Evolutionary conservation across 2,888 invertebrate genomes (phyloP).

Genomic region (Archips xylosteana): DNA sequence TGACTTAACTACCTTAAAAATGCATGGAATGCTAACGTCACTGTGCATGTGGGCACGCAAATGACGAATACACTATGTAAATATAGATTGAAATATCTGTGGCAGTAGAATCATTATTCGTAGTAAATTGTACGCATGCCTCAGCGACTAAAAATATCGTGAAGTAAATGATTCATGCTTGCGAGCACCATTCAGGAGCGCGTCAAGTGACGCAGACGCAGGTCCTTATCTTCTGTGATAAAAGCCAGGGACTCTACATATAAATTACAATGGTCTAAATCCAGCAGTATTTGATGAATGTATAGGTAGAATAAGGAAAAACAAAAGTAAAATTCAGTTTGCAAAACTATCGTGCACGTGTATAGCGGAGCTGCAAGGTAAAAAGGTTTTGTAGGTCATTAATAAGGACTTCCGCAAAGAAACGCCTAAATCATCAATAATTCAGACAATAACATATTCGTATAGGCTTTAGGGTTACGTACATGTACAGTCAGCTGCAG

Average conservation of each 20-base stretch:
- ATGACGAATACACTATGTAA: conserved; percentile 37
- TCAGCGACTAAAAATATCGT: conserved; percentile 71
- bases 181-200: conserved; percentile 62
- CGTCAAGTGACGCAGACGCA: conserved; percentile 66
- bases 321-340: not conserved
- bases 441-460: too few relatives aligned
- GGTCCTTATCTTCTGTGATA: conserved; percentile 61
- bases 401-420: too few relatives aligned
- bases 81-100: conserved; percentile 51
- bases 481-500: too few relatives aligned
- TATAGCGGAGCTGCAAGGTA: too few relatives aligned
- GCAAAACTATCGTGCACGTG: too few relatives aligned
- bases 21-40: conserved; percentile 23
- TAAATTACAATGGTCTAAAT: conserved; percentile 25
- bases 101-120: conserved; percentile 68
- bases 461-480: too few relatives aligned
- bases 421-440: too few relatives aligned
- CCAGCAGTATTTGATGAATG: conserved; percentile 4
- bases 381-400: too few relatives aligned
- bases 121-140: conserved; percentile 74
- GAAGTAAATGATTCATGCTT: conserved; percentile 65
- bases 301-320: not conserved
- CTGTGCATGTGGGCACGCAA: conserved; percentile 9
- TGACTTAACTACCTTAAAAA: conserved; percentile 31
- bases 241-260: conserved; percentile 34